Evolutionary conservation across 1,140 invertebrate genomes (phyloP), one percentile per base, ranked within the genome.

Genomic region (Leptonema lineaticorne): DNA sequence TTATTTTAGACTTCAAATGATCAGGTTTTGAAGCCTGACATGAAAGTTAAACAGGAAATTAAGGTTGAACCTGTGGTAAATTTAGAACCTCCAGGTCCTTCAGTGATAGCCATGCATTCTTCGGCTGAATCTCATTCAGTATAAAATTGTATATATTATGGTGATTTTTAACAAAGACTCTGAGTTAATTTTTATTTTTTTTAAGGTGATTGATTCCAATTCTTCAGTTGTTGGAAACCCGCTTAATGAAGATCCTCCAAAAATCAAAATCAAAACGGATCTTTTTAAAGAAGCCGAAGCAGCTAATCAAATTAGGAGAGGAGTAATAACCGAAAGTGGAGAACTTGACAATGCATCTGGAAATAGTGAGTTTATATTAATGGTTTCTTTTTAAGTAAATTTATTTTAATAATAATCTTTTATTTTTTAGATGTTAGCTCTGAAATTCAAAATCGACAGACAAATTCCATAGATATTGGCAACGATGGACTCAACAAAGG

Each of bases 211-310:
- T 11, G 37, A 41, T 33, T 33, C 30, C 5, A 33, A 11, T 41
- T 9, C 37, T 3, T 28, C 62, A 1, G 27, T 8, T 27, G 24
- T 64, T 11, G 27, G 24, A 7, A 64, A 64, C 29, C 45, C n/a
- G 16, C 14, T 63, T 18, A 26, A 14, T 18, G 70, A 72, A 28
- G 70, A 72, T 24, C 57, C 57, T 8, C 71, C 71, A 28, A 69
- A 72, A 60, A 72, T 72, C 28, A 72, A 72, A 58, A 72, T 72
- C 3, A 72, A 72, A 53, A 72, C 71, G 0, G 71, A 72, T 41
- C 56, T 72, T 53, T 72, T 72, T 48, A 69, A 72, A 46, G 71
- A 72, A 28, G 28, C 22, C 7, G 65, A 67, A 18, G 53, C 57
- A 4, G 24, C 46, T 1, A 58, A 67, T 30, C 37, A 57, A 60